phyloP scores from a whole-genome alignment of 2,113 vertebrate genomes.

The Mugil cephalus region DNA sequence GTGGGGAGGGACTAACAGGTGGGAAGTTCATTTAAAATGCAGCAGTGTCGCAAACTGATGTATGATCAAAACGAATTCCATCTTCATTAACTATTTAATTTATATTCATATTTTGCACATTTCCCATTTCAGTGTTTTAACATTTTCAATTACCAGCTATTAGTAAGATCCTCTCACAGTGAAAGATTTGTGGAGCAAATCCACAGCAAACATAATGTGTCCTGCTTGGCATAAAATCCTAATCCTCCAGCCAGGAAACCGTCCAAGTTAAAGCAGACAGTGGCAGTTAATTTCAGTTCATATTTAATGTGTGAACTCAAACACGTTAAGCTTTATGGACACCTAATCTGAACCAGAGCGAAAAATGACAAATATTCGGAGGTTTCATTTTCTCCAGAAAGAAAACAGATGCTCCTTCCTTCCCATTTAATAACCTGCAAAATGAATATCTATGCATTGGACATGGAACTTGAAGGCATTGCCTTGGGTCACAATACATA shows the following conservation, averaged over 20 bases:
- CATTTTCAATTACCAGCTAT: slow-evolving; percentile 7
- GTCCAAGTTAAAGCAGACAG: not conserved
- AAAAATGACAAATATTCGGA: not conserved
- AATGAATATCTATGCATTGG: not conserved
- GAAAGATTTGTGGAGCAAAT: slow-evolving; percentile 42
- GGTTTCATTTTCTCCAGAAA: not conserved
- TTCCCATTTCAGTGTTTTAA: slow-evolving; percentile 6
- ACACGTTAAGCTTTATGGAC: not conserved
- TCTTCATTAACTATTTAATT: not conserved
- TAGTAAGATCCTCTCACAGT: slow-evolving; percentile 17
- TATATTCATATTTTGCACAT: not conserved
- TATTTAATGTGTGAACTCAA: not conserved
- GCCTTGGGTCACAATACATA: not conserved
- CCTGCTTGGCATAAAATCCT: slow-evolving; percentile 32
- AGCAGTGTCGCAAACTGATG: not conserved
- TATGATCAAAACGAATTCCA: not conserved
- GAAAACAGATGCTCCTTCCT: too few relatives aligned
- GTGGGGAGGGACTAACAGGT: not conserved
- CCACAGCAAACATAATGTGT: slow-evolving; percentile 26
- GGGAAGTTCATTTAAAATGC: not conserved
- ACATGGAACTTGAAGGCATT: not conserved
- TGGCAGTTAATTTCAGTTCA: not conserved
- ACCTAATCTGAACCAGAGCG: too few relatives aligned
- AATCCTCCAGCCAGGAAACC: slow-evolving; percentile 26
- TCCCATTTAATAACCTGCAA: too few relatives aligned